Evolutionary conservation across 2,888 invertebrate species (phyloP).

Genomic region (Anticlea derivata): DNA sequence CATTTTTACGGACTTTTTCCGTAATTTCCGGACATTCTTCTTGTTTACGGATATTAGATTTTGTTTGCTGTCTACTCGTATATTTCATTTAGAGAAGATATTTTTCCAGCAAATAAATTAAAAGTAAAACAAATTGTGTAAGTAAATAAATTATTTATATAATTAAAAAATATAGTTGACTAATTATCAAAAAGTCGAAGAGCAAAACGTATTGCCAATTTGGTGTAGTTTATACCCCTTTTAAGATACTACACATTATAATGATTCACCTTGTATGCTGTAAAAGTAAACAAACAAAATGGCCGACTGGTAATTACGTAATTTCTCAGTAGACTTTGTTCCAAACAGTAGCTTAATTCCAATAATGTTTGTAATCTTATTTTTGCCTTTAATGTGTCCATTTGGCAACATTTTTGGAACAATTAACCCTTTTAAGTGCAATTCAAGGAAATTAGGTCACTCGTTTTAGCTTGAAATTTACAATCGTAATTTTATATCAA

Average conservation of each 20-base stretch:
- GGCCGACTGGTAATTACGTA: constrained; percentile 1
- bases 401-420: constrained; percentile 53
- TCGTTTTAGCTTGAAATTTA: constrained; percentile 20
- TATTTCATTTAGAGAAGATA: no score
- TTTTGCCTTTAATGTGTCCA: constrained; percentile 49
- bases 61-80: constrained; percentile 25
- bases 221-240: no score
- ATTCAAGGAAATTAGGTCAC: constrained; percentile 35
- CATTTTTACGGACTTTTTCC: constrained; percentile 35
- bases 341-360: constrained; percentile 20
- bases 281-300: constrained; percentile 3
- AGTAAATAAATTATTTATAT: no score
- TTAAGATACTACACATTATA: no score
- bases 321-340: constrained; percentile 10
- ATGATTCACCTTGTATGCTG: no score
- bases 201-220: no score
- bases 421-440: constrained; percentile 51
- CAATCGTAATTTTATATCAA: constrained; percentile 6
- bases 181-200: no score
- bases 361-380: constrained; percentile 37
- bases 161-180: no score
- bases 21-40: constrained; percentile 35
- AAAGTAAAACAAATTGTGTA: no score
- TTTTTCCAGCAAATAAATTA: no score
- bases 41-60: constrained; percentile 37